Conservation (phyloP, 2,113 vertebrate species). For the Tragulus kanchil region DNA sequence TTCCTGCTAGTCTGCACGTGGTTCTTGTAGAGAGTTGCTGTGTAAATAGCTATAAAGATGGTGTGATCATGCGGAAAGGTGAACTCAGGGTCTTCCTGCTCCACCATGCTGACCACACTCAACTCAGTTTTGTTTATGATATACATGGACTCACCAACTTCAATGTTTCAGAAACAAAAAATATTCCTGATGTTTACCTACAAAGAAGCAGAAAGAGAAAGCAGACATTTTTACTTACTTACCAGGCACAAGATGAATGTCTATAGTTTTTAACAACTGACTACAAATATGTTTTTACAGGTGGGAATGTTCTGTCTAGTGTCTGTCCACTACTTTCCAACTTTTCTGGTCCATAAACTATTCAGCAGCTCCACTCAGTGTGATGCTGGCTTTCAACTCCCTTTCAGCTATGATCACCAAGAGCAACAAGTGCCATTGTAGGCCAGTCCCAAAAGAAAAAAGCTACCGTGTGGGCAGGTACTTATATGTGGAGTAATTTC, state of each 20-base stretch:
- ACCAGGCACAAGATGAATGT: not conserved
- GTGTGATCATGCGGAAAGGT: not conserved
- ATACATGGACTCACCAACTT: slow-evolving; percentile 1
- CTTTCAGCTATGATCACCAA: slow-evolving; percentile 10
- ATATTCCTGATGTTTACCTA: not conserved
- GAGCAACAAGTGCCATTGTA: not conserved
- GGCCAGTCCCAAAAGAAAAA: not conserved
- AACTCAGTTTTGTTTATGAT: not conserved
- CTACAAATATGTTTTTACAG: slow-evolving; percentile 33
- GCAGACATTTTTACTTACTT: not conserved
- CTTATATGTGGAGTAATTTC: slow-evolving; percentile 9
- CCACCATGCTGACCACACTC: not conserved
- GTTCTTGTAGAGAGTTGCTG: not conserved
- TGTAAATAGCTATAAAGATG: not conserved
- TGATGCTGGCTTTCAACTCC: slow-evolving; percentile 4
- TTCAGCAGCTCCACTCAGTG: not conserved
- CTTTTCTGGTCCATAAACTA: slow-evolving; percentile 40
- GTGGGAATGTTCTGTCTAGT: slow-evolving; percentile 5
- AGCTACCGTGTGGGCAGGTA: not conserved
- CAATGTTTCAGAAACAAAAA: not conserved
- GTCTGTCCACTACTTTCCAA: slow-evolving; percentile 30
- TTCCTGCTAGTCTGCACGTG: not conserved
- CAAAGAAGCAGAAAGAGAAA: not conserved
- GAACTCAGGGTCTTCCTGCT: not conserved
- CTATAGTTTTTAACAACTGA: slow-evolving; percentile 37